Evolutionary conservation across 2,888 invertebrate species (phyloP).

Genomic region (Himalopsyche anomala): DNA sequence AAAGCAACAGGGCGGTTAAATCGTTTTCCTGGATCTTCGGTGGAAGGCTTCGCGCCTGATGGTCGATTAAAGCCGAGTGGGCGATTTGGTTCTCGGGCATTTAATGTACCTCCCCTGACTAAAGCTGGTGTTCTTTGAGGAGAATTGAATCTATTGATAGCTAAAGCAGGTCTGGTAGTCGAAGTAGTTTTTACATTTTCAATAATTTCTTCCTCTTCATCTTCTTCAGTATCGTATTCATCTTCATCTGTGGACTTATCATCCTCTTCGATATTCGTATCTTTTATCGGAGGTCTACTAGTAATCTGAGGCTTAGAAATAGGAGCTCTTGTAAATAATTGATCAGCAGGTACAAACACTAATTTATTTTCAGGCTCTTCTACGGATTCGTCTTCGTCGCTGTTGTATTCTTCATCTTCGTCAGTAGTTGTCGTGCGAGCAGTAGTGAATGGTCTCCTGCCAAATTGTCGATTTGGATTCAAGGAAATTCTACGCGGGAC

Average conservation of each 20-base stretch:
- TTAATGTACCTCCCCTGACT: constrained; percentile 44
- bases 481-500: constrained; percentile 71
- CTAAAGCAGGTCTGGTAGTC: constrained; percentile 52
- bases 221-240: constrained; percentile 62
- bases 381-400: constrained; percentile 70
- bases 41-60: constrained; percentile 63
- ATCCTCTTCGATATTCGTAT: constrained; percentile 68
- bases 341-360: constrained; percentile 73
- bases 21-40: constrained; percentile 69
- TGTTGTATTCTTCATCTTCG: constrained; percentile 70
- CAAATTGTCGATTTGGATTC: constrained; percentile 69
- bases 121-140: constrained; percentile 52
- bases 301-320: constrained; percentile 67
- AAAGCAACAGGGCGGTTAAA: constrained; percentile 67
- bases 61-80: constrained; percentile 62
- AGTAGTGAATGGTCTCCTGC: constrained; percentile 73
- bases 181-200: constrained; percentile 57
- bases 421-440: constrained; percentile 71
- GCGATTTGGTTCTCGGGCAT: constrained; percentile 60
- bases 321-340: constrained; percentile 73
- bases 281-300: constrained; percentile 65
- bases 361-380: constrained; percentile 69
- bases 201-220: constrained; percentile 52
- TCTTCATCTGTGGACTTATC: constrained; percentile 68
- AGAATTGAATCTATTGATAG: constrained; percentile 54